Evolutionary conservation across 2,113 vertebrate species (phyloP).

Genomic region (Ammodytes marinus): DNA sequence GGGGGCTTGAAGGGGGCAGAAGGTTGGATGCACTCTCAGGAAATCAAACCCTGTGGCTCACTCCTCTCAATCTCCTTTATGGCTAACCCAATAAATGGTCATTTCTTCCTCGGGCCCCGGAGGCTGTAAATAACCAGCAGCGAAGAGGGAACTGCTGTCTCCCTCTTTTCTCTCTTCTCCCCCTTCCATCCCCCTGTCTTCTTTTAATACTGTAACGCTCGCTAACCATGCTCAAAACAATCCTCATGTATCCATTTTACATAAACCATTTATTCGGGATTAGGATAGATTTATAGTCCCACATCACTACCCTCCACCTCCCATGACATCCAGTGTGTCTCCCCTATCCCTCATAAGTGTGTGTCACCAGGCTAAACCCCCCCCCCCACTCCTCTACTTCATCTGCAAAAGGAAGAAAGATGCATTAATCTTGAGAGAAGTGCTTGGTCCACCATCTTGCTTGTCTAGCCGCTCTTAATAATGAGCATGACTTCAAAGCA

Average conservation of each 20-base stretch:
- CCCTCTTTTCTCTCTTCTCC: slow-evolving; percentile 14
- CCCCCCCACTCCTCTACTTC: slow-evolving; percentile 4
- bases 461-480: slow-evolving; percentile 60
- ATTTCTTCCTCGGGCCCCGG: slow-evolving; percentile 59
- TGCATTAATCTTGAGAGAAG: slow-evolving; percentile 66
- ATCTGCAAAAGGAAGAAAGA: slow-evolving; percentile 38
- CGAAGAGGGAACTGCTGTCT: slow-evolving; percentile 50
- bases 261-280: slow-evolving; percentile 48
- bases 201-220: slow-evolving; percentile 14
- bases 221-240: slow-evolving; percentile 38
- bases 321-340: slow-evolving; percentile 16
- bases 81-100: slow-evolving; percentile 79
- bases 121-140: slow-evolving; percentile 73
- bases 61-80: slow-evolving; percentile 82
- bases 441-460: slow-evolving; percentile 48
- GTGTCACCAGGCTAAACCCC: slow-evolving; percentile 48
- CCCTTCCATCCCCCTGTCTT: slow-evolving; percentile 22
- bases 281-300: slow-evolving; percentile 52
- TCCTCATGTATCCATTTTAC: slow-evolving; percentile 29
- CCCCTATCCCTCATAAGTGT: slow-evolving; percentile 33
- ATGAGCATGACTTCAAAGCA: slow-evolving; percentile 61
- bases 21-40: slow-evolving; percentile 70
- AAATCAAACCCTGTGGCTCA: slow-evolving; percentile 76
- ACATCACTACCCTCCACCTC: slow-evolving; percentile 26
- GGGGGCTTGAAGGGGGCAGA: slow-evolving; percentile 57